Evolutionary conservation across 1,140 invertebrate genomes (phyloP), one percentile per base, ranked within the genome.

Genomic region (Drosophila ficusphila): DNA sequence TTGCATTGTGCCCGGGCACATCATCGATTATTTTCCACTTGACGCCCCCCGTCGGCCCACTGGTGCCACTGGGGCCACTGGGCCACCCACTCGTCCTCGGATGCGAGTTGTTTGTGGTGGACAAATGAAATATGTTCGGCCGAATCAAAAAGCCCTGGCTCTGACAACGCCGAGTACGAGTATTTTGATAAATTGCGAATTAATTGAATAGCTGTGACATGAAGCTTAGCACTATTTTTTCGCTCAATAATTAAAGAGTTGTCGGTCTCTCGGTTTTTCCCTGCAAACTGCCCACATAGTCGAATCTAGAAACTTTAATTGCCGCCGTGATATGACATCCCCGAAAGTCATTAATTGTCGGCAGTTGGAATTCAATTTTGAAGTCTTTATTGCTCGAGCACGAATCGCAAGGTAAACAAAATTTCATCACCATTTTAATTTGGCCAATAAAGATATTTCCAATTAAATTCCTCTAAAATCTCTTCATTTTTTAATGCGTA

Each of bases 1-100:
- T 85, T 85, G 81, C 81, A 86, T 74, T 74, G 70, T 65, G 57
- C 48, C 69, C 49, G 44, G 58, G 58, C 71, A 74, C 58, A 74
- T 65, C 70, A 74, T 85, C 81, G 81, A 85, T 85, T 85, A 85
- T 76, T 79, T 86, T 68, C 70, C 64, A 47, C 31, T 52, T 62
- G 39, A 60, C 42, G 65, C 51, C 68, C 68, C 53, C 34, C 42
- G 44, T 57, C 58, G 14, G 23, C 31, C 54, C 54, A 60, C 54
- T 8, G 39, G n/a, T n/a, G n/a, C n/a, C n/a, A 60, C 3, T 16
- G 14, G 16, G 38, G 21, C 14, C 58, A 34, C 19, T n/a, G 18
- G 42, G 11, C 16, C n/a, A 9, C 11, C 39, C 33, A 2, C 9
- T 12, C 21, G 12, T 2, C 54, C 48, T 33, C 54, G 19, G 29